phyloP scores from a whole-genome alignment of 1,140 invertebrate species.

The Cepaea nemoralis region DNA sequence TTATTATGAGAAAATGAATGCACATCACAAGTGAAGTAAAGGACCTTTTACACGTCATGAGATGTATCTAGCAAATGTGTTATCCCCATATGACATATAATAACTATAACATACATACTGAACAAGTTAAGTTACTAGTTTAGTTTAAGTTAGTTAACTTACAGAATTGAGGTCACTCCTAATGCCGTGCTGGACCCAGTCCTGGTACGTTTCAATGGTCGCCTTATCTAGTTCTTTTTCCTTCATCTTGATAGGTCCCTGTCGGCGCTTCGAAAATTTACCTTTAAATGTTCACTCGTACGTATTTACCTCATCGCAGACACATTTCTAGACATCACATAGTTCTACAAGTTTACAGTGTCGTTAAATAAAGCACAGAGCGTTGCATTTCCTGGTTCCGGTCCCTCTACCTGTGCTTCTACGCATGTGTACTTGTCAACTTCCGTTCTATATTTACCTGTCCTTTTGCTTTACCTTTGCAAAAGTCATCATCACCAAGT shows the following conservation, averaged over 20 bases:
- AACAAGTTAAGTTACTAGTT: too few relatives aligned
- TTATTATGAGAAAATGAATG: too few relatives aligned
- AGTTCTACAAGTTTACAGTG: neutral
- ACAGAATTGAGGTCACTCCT: conserved; percentile 59
- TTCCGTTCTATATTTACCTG: neutral
- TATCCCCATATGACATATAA: too few relatives aligned
- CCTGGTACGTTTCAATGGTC: conserved; percentile 65
- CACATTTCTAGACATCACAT: neutral
- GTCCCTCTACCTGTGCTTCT: neutral
- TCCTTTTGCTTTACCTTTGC: too few relatives aligned
- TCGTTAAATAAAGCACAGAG: too few relatives aligned
- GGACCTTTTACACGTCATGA: too few relatives aligned
- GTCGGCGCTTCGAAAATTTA: neutral
- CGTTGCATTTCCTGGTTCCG: conserved; percentile 4
- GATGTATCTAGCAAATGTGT: too few relatives aligned
- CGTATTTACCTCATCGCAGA: neutral
- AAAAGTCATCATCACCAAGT: too few relatives aligned
- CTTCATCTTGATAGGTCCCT: conserved; percentile 46
- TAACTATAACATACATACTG: too few relatives aligned
- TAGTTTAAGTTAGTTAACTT: too few relatives aligned
- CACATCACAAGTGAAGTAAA: too few relatives aligned
- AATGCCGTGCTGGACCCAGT: conserved; percentile 61
- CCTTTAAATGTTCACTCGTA: neutral
- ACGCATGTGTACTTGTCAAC: neutral
- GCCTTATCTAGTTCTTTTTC: conserved; percentile 61